Conservation (phyloP, 2,797 vertebrate genomes). For the Heliangelus exortis region DNA sequence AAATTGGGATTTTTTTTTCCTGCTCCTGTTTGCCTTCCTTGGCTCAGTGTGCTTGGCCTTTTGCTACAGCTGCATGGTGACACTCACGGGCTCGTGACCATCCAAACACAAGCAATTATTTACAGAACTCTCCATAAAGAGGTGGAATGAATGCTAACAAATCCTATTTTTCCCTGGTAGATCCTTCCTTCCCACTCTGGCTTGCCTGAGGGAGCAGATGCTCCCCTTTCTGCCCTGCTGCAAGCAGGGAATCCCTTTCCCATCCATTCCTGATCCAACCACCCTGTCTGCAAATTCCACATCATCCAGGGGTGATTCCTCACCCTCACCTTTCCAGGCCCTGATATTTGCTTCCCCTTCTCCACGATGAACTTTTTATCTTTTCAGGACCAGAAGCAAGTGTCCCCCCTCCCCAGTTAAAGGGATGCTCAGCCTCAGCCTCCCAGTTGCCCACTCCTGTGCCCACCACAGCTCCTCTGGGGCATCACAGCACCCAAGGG, state of each 20-base stretch:
- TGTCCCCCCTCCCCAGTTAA: neutral
- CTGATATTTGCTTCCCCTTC: neutral
- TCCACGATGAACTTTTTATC: rapidly evolving
- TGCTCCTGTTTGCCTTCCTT: neutral
- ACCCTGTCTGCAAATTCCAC: no score
- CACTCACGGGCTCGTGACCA: neutral
- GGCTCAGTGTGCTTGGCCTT: neutral
- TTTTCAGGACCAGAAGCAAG: neutral
- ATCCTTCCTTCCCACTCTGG: neutral
- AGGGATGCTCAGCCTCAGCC: neutral
- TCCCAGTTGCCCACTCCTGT: neutral
- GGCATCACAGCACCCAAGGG: neutral
- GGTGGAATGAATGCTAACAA: neutral
- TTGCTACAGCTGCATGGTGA: neutral
- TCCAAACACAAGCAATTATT: neutral
- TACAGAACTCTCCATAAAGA: neutral
- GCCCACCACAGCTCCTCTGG: neutral
- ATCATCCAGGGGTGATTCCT: neutral
- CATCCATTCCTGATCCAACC: no score
- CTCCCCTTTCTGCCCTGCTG: neutral
- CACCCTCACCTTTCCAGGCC: neutral
- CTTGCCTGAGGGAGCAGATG: neutral
- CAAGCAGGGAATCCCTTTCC: neutral
- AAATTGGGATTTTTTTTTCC: neutral
- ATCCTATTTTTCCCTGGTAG: neutral